Conservation (phyloP, 1,140 invertebrate genomes). For the Thaumetopoea pityocampa region DNA sequence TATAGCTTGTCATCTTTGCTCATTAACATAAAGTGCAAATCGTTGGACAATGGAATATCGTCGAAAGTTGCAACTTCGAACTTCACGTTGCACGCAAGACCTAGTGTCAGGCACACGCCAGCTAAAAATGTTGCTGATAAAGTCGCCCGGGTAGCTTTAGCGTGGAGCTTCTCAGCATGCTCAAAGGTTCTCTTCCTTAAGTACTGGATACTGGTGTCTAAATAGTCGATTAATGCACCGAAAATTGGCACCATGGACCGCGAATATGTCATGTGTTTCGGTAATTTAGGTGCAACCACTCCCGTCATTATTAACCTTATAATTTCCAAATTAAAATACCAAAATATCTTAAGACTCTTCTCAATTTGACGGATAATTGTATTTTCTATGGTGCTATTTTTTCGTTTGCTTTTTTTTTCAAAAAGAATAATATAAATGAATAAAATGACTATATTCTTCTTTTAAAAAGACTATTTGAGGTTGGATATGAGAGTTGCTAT, state of each 20-base stretch:
- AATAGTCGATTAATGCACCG: conserved; percentile 52
- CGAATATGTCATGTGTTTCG: conserved; percentile 46
- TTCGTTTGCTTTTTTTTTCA: too few relatives aligned
- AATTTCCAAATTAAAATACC: too few relatives aligned
- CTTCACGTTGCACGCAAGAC: conserved; percentile 51
- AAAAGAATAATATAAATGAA: too few relatives aligned
- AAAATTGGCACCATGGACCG: conserved; percentile 44
- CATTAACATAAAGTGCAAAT: conserved; percentile 57
- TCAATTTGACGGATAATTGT: too few relatives aligned
- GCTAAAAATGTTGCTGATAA: conserved; percentile 48
- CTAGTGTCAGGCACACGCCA: conserved; percentile 40
- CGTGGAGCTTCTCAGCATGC: conserved; percentile 36
- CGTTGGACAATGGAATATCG: conserved; percentile 43
- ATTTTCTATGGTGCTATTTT: too few relatives aligned
- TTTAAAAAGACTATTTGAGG: too few relatives aligned
- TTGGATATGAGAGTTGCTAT: too few relatives aligned
- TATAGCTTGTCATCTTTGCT: conserved; percentile 57
- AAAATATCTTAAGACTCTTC: too few relatives aligned
- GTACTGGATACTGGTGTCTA: conserved; percentile 46
- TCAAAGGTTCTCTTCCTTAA: conserved; percentile 34
- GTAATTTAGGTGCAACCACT: conserved; percentile 15
- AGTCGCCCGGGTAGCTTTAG: conserved; percentile 24
- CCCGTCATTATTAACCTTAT: too few relatives aligned
- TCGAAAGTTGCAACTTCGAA: conserved; percentile 54
- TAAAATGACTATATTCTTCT: too few relatives aligned